phyloP scores from a whole-genome alignment of 92 coral and sea anemone genomes.

The Phenganax marumi region DNA sequence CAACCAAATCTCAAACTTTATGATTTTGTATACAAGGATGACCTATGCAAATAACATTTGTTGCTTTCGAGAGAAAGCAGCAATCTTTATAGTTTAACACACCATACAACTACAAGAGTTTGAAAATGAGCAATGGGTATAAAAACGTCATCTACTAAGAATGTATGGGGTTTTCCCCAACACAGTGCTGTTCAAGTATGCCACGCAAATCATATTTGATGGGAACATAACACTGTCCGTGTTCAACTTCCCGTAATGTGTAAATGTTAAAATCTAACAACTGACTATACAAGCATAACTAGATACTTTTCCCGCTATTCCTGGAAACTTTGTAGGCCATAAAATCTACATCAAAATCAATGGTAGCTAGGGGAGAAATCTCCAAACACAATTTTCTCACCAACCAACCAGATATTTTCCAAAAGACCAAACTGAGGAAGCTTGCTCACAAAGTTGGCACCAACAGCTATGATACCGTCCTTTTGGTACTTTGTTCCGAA shows the following conservation, averaged over 20 bases:
- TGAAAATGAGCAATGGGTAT: neutral
- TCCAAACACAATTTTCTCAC: slow-evolving; percentile 2
- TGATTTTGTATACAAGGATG: neutral
- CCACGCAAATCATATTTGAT: neutral
- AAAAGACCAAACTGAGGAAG: slow-evolving; percentile 10
- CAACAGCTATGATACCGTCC: slow-evolving; percentile 8
- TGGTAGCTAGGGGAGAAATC: neutral
- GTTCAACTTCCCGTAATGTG: neutral
- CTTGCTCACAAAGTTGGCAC: neutral
- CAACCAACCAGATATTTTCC: neutral
- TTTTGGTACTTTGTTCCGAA: neutral
- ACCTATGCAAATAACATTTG: neutral
- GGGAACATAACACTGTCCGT: neutral
- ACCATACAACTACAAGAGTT: neutral
- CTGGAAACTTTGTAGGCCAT: slow-evolving; percentile 9
- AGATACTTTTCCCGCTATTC: neutral
- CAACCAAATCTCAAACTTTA: no score
- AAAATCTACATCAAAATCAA: neutral
- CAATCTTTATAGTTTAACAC: neutral
- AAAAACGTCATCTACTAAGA: neutral
- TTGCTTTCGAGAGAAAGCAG: neutral
- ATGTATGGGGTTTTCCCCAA: slow-evolving; percentile 15
- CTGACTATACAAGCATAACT: neutral
- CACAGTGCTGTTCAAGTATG: neutral
- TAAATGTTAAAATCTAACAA: slow-evolving; percentile 5